Base-by-base conservation (phyloP, 2,113 vertebrate species). In the Salminus brasiliensis region DNA sequence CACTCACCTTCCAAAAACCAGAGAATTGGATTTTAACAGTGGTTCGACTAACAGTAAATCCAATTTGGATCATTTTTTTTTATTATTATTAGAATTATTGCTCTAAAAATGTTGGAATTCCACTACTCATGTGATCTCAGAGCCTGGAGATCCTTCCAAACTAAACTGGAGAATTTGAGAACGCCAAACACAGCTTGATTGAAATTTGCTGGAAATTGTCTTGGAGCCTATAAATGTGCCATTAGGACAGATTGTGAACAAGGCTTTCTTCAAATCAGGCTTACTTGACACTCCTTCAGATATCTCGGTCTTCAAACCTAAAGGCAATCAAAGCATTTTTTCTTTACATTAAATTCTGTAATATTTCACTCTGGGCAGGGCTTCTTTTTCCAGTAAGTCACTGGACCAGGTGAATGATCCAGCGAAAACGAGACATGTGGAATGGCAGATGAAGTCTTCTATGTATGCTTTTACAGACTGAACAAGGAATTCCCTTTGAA, bases 321-420 rank as follows among this genome's bases (percentile, higher is more conserved):
- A 63, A 65, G 21, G 21, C 11, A 34, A 63, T 10, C 15, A 23
- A 34, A 49, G n/a, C 10, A n/a, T 21, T 75, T 32, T 34, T 18
- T 63, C 29, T 18, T 34, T 30, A 21, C 23, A 41, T 11, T 32
- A 34, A 32, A 63, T 32, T 34, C 34, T 36, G 59, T 13, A 62
- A 13, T 16, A 30, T 62, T 62, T 62, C 29, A 65, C 49, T 65
- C 41, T 75, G 43, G 36, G 11, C 36, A 63, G 29, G 6, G 23
- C 32, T 39, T 34, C 23, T 29, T 34, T 4, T 15, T 9, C n/a
- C 29, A 9, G 34, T 68, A 30, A n/a, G 59, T 76, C 45, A 77
- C 57, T 55, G 59, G 88, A 87, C 89, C 87, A 77, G 87, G 84
- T 87, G 89, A 87, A 88, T 84, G 86, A 89, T 87, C 72, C 1